A percentile compares a stretch with the other conserved stretches of the same genome.
Conservation (phyloP, 1,140 invertebrate species). For the Zaprionus tsacasi region DNA sequence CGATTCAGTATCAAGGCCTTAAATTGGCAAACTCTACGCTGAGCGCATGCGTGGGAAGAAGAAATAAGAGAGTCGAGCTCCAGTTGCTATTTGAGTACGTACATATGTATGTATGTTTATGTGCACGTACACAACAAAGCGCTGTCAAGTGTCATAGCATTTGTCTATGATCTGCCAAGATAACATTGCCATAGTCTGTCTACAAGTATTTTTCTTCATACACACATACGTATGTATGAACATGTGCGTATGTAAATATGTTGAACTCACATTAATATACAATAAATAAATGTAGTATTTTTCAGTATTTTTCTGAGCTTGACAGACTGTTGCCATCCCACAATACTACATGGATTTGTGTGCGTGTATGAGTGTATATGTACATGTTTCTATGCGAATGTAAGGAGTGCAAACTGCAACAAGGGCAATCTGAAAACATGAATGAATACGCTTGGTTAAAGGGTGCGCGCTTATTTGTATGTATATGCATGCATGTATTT, state of each 20-base stretch:
- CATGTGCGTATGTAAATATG: neutral
- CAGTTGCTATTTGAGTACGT: slow-evolving; percentile 38
- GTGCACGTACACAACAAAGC: slow-evolving; percentile 42
- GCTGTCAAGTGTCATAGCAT: slow-evolving; percentile 35
- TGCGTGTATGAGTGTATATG: slow-evolving; percentile 9
- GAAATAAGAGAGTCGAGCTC: slow-evolving; percentile 36
- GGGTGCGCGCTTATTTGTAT: neutral
- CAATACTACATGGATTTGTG: slow-evolving; percentile 9
- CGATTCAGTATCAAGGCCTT: slow-evolving; percentile 48
- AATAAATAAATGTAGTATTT: slow-evolving; percentile 9
- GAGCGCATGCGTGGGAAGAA: slow-evolving; percentile 69
- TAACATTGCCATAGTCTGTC: neutral
- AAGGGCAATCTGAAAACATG: slow-evolving; percentile 51
- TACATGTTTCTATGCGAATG: neutral
- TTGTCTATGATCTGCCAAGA: slow-evolving; percentile 34
- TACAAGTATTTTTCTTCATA: neutral
- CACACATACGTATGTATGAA: neutral
- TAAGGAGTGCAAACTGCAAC: slow-evolving; percentile 39
- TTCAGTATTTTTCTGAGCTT: slow-evolving; percentile 15
- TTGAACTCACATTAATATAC: neutral
- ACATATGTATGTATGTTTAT: slow-evolving; percentile 22
- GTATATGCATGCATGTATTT: neutral
- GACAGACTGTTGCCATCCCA: slow-evolving; percentile 40
- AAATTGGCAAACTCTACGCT: slow-evolving; percentile 67
- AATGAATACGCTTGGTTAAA: slow-evolving; percentile 48